phyloP scores from a whole-genome alignment of 2,113 vertebrate species.

The Athene noctua region DNA sequence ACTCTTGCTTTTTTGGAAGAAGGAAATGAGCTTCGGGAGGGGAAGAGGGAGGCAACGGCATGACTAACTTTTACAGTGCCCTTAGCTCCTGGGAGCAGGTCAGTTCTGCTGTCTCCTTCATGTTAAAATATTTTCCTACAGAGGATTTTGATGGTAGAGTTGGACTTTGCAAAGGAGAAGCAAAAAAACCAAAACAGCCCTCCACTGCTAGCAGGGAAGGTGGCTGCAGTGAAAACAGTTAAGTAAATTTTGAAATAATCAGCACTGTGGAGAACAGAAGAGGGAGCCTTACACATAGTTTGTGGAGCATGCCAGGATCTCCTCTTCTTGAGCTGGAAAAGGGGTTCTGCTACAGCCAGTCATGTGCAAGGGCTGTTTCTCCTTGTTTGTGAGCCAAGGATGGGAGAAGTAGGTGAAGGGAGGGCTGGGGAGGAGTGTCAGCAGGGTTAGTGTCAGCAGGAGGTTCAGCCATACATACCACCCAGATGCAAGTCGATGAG shows the following conservation, averaged over 20 bases:
- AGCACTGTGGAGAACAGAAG: not conserved
- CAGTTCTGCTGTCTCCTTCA: not conserved
- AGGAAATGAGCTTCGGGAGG: not conserved
- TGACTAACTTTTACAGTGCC: not conserved
- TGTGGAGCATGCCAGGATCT: not conserved
- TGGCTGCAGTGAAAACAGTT: not conserved
- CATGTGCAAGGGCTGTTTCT: constrained; percentile 54
- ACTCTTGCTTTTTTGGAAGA: not conserved
- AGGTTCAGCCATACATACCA: constrained; percentile 98
- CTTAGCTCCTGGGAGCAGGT: not conserved
- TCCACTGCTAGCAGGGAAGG: not conserved
- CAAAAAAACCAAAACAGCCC: not conserved
- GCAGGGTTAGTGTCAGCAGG: constrained; percentile 86
- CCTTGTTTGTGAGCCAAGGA: constrained; percentile 63
- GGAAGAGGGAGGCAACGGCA: not conserved
- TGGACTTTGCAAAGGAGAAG: not conserved
- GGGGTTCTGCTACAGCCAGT: constrained; percentile 69
- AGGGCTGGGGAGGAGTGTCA: constrained; percentile 60
- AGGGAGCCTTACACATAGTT: not conserved
- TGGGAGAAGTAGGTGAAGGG: constrained; percentile 64
- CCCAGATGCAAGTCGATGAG: constrained; percentile 99
- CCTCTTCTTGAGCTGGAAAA: constrained; percentile 74
- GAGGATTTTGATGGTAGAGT: not conserved
- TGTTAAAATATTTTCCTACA: not conserved
- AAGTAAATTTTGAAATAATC: not conserved